phyloP scores from a whole-genome alignment of 2,113 vertebrate genomes.

The Rhombomys opimus region DNA sequence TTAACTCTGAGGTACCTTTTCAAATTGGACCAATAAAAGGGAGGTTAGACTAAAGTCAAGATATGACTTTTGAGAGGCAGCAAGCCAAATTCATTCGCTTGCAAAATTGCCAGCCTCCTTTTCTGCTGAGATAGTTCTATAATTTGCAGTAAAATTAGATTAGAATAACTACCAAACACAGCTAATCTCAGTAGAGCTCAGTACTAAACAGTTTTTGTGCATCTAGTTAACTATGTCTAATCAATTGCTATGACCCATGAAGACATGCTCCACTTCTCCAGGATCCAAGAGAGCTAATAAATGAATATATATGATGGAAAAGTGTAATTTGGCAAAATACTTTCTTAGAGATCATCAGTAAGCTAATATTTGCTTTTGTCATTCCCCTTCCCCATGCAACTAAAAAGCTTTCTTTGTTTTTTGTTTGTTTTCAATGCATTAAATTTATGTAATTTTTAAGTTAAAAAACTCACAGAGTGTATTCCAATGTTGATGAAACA shows the following conservation, averaged over 20 bases:
- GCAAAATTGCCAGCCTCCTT: background rate
- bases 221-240: conserved; percentile 36
- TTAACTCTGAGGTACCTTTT: background rate
- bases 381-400: background rate
- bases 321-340: background rate
- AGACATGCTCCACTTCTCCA: background rate
- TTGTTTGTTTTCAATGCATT: background rate
- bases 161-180: background rate
- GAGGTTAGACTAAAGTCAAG: background rate
- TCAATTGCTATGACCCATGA: background rate
- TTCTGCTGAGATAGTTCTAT: background rate
- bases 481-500: background rate
- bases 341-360: conserved; percentile 4
- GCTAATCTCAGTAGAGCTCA: background rate
- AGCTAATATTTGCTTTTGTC: background rate
- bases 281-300: background rate
- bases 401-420: background rate
- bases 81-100: background rate
- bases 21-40: conserved; percentile 10
- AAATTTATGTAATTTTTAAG: conserved; percentile 15
- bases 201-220: background rate
- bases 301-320: background rate
- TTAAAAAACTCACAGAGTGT: background rate
- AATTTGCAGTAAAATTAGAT: conserved; percentile 37
- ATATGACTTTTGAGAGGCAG: background rate